phyloP scores from a whole-genome alignment of 2,797 vertebrate species.

The Myotis planiceps region DNA sequence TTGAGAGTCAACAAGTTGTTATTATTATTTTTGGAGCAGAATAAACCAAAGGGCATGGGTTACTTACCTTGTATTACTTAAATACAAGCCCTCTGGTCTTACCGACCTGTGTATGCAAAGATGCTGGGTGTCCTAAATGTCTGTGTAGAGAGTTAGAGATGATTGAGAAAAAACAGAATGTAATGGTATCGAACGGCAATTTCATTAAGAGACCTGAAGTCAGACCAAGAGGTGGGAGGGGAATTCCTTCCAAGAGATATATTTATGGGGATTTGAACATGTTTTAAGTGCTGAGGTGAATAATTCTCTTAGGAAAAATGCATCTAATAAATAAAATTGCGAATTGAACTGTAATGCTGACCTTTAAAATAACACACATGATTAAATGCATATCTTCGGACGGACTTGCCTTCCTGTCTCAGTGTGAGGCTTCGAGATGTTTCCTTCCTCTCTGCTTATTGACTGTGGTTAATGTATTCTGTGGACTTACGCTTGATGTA shows the following conservation, averaged over 20 bases:
- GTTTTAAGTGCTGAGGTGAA: conserved; percentile 64
- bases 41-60: conserved; percentile 6
- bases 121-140: background rate
- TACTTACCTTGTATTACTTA: conserved; percentile 31
- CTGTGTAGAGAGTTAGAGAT: conserved; percentile 70
- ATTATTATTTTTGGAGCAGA: conserved; percentile 63
- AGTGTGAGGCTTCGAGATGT: conserved; percentile 70
- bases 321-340: conserved; percentile 67
- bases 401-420: conserved; percentile 58
- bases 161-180: conserved; percentile 78
- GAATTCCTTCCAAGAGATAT: conserved; percentile 76
- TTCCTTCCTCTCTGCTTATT: conserved; percentile 56
- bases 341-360: conserved; percentile 63
- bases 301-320: conserved; percentile 66
- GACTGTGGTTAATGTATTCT: conserved; percentile 73
- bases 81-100: conserved; percentile 58
- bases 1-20: conserved; percentile 6
- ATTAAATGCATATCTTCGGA: conserved; percentile 49
- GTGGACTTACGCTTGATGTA: conserved; percentile 75
- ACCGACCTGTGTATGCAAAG: conserved; percentile 68
- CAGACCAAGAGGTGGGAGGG: conserved; percentile 72
- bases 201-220: conserved; percentile 78
- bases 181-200: conserved; percentile 78
- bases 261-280: conserved; percentile 69
- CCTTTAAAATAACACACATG: conserved; percentile 60